Conservation (phyloP, 2,797 vertebrate species). For the Scolopax bukidnonensis region DNA sequence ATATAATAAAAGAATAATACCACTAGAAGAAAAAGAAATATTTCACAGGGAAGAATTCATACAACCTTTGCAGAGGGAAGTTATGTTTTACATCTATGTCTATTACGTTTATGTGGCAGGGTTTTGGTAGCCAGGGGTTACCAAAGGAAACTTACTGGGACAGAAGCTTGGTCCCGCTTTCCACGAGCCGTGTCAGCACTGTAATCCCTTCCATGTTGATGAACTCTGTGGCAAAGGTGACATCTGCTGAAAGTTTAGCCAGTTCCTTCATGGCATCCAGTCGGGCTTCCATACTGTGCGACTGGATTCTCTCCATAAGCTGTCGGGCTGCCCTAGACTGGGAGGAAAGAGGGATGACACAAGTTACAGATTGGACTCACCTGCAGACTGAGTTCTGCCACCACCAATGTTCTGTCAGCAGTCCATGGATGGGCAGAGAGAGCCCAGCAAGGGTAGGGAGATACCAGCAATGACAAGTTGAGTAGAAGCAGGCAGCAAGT, state of each 20-base stretch:
- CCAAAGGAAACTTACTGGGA: slow-evolving; percentile 77
- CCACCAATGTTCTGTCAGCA: not conserved
- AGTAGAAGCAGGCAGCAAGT: not conserved
- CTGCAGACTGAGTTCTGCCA: not conserved
- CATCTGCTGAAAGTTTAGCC: slow-evolving; percentile 94
- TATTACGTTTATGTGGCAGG: not conserved
- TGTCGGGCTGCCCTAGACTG: slow-evolving; percentile 94
- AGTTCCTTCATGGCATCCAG: slow-evolving; percentile 97
- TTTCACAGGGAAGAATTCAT: not conserved
- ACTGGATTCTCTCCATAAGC: slow-evolving; percentile 95
- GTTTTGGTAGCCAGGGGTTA: not conserved
- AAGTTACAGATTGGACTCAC: not conserved
- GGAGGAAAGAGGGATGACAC: not conserved
- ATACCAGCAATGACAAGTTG: not conserved
- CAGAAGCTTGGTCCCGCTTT: slow-evolving; percentile 91
- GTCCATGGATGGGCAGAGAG: not conserved
- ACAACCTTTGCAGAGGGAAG: not conserved
- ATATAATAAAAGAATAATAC: not conserved
- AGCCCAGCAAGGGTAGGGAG: not conserved
- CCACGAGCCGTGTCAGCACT: slow-evolving; percentile 92
- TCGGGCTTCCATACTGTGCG: slow-evolving; percentile 90
- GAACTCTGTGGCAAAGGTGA: slow-evolving; percentile 95
- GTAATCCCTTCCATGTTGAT: slow-evolving; percentile 97
- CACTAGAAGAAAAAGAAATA: not conserved
- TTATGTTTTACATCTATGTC: not conserved